Evolutionary conservation across 1,140 invertebrate genomes (phyloP).

Genomic region (Lasioglossum baleicum): DNA sequence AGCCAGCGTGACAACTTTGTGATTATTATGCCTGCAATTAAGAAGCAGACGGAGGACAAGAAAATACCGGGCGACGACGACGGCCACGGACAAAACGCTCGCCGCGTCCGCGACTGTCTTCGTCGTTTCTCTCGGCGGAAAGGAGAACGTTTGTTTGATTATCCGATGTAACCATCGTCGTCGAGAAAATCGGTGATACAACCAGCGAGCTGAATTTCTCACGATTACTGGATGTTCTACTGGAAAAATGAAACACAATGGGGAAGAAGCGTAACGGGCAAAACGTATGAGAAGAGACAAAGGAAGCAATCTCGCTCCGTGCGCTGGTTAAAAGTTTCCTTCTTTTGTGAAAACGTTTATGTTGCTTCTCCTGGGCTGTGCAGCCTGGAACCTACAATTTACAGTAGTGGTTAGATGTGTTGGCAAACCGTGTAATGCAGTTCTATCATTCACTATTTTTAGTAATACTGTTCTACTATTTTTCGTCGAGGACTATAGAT

Average conservation of each 20-base stretch:
- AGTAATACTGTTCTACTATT: background rate
- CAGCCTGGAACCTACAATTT: background rate
- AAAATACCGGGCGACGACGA: slow-evolving; percentile 36
- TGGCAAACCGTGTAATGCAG: too few species aligned
- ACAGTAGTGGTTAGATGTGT: background rate
- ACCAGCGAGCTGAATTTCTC: slow-evolving; percentile 53
- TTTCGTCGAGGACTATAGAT: too few species aligned
- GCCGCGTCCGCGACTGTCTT: slow-evolving; percentile 7
- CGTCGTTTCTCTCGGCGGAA: slow-evolving; percentile 17
- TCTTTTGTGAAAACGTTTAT: background rate
- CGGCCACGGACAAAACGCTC: slow-evolving; percentile 42
- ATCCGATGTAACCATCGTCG: slow-evolving; percentile 56
- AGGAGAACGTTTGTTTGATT: slow-evolving; percentile 56
- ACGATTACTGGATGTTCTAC: slow-evolving; percentile 57
- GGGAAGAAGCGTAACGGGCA: slow-evolving; percentile 23
- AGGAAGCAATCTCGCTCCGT: slow-evolving; percentile 32
- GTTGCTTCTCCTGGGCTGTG: background rate
- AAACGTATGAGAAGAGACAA: slow-evolving; percentile 53
- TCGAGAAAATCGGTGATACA: slow-evolving; percentile 43
- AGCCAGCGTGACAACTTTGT: slow-evolving; percentile 49
- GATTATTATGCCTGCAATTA: slow-evolving; percentile 66
- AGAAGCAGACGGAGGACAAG: slow-evolving; percentile 33
- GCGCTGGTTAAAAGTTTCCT: slow-evolving; percentile 23
- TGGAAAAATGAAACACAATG: slow-evolving; percentile 53
- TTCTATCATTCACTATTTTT: too few species aligned